Evolutionary conservation across 2,888 invertebrate genomes (phyloP).

Genomic region (Nasonovia ribisnigri): DNA sequence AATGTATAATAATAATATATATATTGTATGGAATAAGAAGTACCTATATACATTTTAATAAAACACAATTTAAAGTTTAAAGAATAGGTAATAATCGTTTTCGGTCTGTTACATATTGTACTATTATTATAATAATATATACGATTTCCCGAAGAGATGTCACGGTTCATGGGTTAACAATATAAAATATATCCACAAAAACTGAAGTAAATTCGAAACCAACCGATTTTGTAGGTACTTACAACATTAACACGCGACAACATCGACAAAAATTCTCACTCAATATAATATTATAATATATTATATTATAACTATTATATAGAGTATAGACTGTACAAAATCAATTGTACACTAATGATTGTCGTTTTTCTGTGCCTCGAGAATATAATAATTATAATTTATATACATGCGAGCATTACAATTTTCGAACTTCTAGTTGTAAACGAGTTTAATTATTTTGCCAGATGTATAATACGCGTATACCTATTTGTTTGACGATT

Average conservation of each 20-base stretch:
- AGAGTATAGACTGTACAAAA: background rate
- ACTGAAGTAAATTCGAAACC: background rate
- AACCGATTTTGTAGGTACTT: background rate
- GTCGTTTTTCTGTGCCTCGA: background rate
- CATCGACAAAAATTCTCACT: background rate
- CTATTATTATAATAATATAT: background rate
- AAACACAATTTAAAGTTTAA: conserved; percentile 13
- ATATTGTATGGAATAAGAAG: background rate
- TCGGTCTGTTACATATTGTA: conserved; percentile 1
- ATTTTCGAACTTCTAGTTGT: background rate
- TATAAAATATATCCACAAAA: background rate
- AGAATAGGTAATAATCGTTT: conserved; percentile 18
- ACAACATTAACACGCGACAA: background rate
- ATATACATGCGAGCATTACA: background rate
- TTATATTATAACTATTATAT: too few species aligned
- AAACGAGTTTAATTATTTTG: background rate
- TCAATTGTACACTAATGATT: background rate
- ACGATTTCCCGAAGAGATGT: background rate
- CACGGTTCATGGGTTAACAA: background rate
- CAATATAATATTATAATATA: background rate
- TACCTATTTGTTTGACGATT: background rate
- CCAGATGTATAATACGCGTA: background rate
- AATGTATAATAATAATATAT: background rate
- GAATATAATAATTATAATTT: background rate
- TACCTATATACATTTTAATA: conserved; percentile 3